Percentiles rank a stretch among this genome's conserved stretches.
phyloP scores from a whole-genome alignment of 2,888 invertebrate species.

The Drosophila anomalata region DNA sequence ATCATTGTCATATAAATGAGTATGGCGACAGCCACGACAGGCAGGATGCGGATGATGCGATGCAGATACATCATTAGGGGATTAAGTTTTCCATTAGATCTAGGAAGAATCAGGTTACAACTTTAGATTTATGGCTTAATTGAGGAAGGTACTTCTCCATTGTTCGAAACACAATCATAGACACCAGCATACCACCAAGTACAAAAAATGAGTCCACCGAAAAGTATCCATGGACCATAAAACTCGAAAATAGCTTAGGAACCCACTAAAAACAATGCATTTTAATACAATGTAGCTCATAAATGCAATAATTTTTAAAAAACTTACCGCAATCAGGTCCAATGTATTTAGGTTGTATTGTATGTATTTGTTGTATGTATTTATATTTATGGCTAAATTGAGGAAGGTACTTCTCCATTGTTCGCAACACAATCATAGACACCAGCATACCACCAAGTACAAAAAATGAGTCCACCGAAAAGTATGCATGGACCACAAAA shows the following conservation, averaged over 20 bases:
- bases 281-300: neutral
- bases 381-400: neutral
- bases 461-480: constrained; percentile 24
- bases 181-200: constrained; percentile 15
- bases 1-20: constrained; percentile 8
- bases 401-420: constrained; percentile 17
- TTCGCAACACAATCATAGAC: constrained; percentile 2
- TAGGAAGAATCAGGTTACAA: neutral
- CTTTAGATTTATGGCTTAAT: neutral
- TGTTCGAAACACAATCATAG: constrained; percentile 2
- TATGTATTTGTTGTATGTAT: too few relatives aligned
- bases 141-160: constrained; percentile 15
- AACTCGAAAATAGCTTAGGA: neutral
- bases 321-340: neutral
- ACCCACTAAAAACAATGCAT: constrained; percentile 7
- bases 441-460: constrained; percentile 19
- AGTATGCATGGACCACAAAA: constrained; percentile 14
- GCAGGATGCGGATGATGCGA: constrained; percentile 13
- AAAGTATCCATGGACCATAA: constrained; percentile 10
- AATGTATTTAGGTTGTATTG: neutral
- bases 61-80: constrained; percentile 18
- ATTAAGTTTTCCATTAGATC: constrained; percentile 15
- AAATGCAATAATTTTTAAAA: neutral
- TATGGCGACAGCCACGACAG: constrained; percentile 16
- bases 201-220: constrained; percentile 27